Base-by-base conservation (phyloP, 2,113 vertebrate genomes). In the Loxodonta africana region DNA sequence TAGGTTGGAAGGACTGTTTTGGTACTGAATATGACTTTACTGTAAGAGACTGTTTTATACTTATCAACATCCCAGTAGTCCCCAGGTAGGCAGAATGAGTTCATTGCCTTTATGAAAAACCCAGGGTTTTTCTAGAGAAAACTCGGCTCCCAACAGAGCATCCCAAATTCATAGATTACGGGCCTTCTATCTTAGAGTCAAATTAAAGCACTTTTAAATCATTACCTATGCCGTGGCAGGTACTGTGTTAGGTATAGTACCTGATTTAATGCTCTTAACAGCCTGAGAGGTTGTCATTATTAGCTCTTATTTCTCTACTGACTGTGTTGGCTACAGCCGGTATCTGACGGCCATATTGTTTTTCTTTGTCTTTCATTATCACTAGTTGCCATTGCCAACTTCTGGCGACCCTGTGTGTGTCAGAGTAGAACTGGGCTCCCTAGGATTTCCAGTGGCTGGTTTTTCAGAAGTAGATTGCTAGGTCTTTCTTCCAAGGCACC, bases 181-280 rank as follows among this genome's bases (percentile, higher is more conserved):
- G 74, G n/a, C 83, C 57, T 97, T 82, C 25, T 15, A 83, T 37
- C 90, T 92, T 30, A 74, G 41, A 81, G 26, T 88, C 41, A 67
- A 83, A 78, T 21, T 74, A 46, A 44, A 82, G 81, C 41, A 21
- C 85, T 81, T 82, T 30, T 21, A 18, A 60, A 48, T 77, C 10
- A 76, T 33, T 33, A 41, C 46, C 20, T 26, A 1, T n/a, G 8
- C 37, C 63, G 8, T 46, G 60, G 37, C 73, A 44, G 69, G 67
- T 57, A 6, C 41, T 18, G 3, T 48, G 9, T 8, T 41, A 8
- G 33, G 25, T 67, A 5, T 25, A 12, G 25, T 82, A 7, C 76
- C 67, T 44, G 46, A 21, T 41, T 48, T 33, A 21, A n/a, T 62
- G 71, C 73, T 81, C 73, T 73, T 67, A 37, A 0, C 11, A 63